These are phyloP conservation scores for Paradoxurus hermaphroditus DNA, from an alignment of 2,113 vertebrate species.

Conservation along the genomic window DNA sequence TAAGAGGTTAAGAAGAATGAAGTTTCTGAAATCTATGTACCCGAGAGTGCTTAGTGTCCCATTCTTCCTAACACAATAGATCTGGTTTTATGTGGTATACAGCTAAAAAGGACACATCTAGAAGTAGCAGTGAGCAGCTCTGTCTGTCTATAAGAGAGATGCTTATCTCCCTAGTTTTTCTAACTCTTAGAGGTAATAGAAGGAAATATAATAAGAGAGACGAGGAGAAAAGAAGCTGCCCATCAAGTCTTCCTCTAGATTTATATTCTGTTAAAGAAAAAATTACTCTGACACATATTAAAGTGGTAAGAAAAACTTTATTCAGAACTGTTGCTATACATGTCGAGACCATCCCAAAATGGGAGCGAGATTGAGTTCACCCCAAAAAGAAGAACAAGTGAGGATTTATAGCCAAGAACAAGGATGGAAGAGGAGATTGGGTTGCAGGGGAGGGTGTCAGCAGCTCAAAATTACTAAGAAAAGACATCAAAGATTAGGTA, in stretches of 20 bases:
- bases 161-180: neutral
- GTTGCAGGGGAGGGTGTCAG: accelerated
- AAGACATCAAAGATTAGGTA: neutral
- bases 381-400: neutral
- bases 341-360: neutral
- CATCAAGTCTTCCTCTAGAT: neutral
- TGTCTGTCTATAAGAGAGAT: neutral
- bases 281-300: neutral
- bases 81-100: neutral
- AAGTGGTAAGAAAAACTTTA: neutral
- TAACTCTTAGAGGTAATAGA: neutral
- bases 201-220: slow-evolving; percentile 12
- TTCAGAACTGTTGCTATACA: neutral
- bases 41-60: neutral
- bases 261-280: neutral
- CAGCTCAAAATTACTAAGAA: neutral
- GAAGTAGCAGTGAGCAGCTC: neutral
- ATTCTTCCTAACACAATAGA: slow-evolving; percentile 21
- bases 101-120: neutral
- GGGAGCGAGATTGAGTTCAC: neutral
- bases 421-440: neutral
- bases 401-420: neutral
- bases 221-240: neutral
- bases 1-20: neutral
- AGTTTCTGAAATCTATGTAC: neutral